Evolutionary conservation across 2,113 vertebrate genomes (phyloP).

Genomic region (Dolichallabes microphthalmus): DNA sequence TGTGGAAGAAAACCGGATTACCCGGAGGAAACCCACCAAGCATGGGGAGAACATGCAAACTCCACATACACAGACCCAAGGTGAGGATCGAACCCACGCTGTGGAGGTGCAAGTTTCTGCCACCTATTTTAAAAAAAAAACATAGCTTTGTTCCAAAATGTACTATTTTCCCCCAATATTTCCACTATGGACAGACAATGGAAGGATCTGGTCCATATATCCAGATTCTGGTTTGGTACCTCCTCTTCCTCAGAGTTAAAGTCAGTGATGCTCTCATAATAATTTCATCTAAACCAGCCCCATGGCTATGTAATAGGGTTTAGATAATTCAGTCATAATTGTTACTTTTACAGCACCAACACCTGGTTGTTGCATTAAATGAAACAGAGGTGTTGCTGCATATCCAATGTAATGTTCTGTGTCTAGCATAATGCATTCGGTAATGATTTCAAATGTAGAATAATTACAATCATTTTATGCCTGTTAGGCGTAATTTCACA

Average conservation of each 20-base stretch:
- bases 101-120: too few relatives aligned
- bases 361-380: slow-evolving; percentile 1
- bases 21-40: too few relatives aligned
- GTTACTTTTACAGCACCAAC: neutral
- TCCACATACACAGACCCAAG: too few relatives aligned
- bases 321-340: neutral
- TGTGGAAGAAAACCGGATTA: too few relatives aligned
- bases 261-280: neutral
- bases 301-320: neutral
- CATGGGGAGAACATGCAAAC: too few relatives aligned
- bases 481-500: neutral
- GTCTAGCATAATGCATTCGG: neutral
- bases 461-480: neutral
- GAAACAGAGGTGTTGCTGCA: slow-evolving; percentile 4
- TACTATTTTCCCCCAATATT: neutral
- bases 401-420: slow-evolving; percentile 14
- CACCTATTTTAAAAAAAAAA: too few relatives aligned
- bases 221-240: neutral
- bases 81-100: too few relatives aligned
- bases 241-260: neutral
- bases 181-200: neutral
- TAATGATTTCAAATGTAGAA: neutral
- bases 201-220: neutral
- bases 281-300: neutral
- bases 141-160: too few relatives aligned